Conservation (phyloP, 30 jellyfish, hydroid and myxozoan genomes). For the Turritopsis dohrnii region DNA sequence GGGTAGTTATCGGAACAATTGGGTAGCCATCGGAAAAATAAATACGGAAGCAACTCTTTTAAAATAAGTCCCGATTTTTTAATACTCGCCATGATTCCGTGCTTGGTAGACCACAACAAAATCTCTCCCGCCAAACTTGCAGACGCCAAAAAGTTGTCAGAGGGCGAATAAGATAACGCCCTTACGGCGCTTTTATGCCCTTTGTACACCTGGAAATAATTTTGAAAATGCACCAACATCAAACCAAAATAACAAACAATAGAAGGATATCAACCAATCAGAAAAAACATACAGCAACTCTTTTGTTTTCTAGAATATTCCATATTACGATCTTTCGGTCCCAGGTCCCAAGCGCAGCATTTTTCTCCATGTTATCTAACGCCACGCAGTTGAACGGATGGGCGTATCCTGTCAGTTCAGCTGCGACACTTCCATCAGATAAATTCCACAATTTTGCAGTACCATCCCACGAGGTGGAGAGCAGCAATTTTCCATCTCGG, state of each 20-base stretch:
- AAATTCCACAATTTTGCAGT: constrained; percentile 52
- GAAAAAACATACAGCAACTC: constrained; percentile 34
- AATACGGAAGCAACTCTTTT: no score
- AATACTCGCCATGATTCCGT: constrained; percentile 52
- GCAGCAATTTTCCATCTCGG: constrained; percentile 51
- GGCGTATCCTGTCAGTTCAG: constrained; percentile 18
- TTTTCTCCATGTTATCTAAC: constrained; percentile 34
- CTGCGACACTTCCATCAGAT: constrained; percentile 33
- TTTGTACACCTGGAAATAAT: constrained; percentile 41
- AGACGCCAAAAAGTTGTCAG: constrained; percentile 64
- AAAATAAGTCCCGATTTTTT: no score
- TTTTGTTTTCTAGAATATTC: constrained; percentile 60
- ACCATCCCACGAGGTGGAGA: constrained; percentile 53
- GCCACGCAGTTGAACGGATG: constrained; percentile 80
- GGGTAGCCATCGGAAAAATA: no score
- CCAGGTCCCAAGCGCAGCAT: constrained; percentile 91
- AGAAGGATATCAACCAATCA: neutral
- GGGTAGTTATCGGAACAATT: no score
- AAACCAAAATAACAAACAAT: neutral
- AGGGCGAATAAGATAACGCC: constrained; percentile 70
- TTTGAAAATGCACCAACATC: neutral
- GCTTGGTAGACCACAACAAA: constrained; percentile 52
- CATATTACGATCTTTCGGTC: constrained; percentile 62
- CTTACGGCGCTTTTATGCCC: constrained; percentile 83
- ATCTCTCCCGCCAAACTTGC: constrained; percentile 65